phyloP scores from a whole-genome alignment of 2,888 invertebrate species.

The Sabatieria punctata region DNA sequence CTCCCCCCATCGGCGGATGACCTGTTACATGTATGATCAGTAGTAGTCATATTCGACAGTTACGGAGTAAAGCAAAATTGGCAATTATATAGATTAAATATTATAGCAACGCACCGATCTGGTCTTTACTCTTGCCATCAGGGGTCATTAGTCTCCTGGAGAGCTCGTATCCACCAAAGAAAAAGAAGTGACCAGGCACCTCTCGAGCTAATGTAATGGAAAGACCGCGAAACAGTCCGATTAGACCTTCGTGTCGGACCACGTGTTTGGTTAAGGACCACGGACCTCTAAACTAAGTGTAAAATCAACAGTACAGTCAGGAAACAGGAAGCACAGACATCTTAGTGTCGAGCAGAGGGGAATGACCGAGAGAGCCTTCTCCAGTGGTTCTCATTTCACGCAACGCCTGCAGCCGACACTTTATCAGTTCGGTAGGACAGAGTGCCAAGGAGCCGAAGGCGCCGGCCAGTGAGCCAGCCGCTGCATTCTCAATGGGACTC shows the following conservation, averaged over 20 bases:
- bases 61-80: no score
- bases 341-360: no score
- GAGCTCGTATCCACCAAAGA: slow-evolving; percentile 92
- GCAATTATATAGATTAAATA: no score
- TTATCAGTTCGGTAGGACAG: slow-evolving; percentile 91
- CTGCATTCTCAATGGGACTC: slow-evolving; percentile 56
- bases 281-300: slow-evolving; percentile 11
- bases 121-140: slow-evolving; percentile 41
- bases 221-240: slow-evolving; percentile 67
- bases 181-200: slow-evolving; percentile 98
- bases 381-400: no score
- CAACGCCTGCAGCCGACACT: slow-evolving; percentile 87
- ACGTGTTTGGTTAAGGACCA: slow-evolving; percentile 52
- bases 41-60: no score
- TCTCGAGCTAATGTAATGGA: slow-evolving; percentile 78
- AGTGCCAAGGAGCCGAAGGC: slow-evolving; percentile 88
- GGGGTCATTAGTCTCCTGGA: slow-evolving; percentile 43
- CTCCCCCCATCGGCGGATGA: no score
- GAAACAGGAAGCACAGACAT: no score
- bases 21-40: no score
- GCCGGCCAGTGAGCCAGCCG: slow-evolving; percentile 79
- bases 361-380: no score
- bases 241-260: slow-evolving; percentile 52
- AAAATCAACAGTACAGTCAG: no score
- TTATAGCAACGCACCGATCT: no score